Evolutionary conservation across 2,113 vertebrate genomes (phyloP).

Genomic region (Danio rerio): GRCz12tu NC_133197.1:20880501-20881000

Average conservation of each 20-base stretch:
- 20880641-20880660: not conserved
- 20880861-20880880: constrained; percentile 53
- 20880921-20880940: constrained; percentile 66
- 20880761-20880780: constrained; percentile 46
- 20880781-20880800: constrained; percentile 68
- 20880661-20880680: constrained; percentile 13
- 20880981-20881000: not conserved
- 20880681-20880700: not conserved
- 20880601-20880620: not conserved
- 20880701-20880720: constrained; percentile 29
- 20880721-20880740: constrained; percentile 53
- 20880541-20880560: not conserved
- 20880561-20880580: not conserved
- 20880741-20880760: constrained; percentile 54
- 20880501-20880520: too few relatives aligned
- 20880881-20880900: constrained; percentile 68
- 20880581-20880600: not conserved
- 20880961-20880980: constrained; percentile 37
- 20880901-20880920: constrained; percentile 66
- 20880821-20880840: constrained; percentile 32
- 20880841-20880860: constrained; percentile 40
- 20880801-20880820: constrained; percentile 57
- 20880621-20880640: not conserved
- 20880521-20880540: not conserved
- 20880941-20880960: constrained; percentile 50